phyloP scores from a whole-genome alignment of 1,140 invertebrate species.

The Drosophila setifemur region DNA sequence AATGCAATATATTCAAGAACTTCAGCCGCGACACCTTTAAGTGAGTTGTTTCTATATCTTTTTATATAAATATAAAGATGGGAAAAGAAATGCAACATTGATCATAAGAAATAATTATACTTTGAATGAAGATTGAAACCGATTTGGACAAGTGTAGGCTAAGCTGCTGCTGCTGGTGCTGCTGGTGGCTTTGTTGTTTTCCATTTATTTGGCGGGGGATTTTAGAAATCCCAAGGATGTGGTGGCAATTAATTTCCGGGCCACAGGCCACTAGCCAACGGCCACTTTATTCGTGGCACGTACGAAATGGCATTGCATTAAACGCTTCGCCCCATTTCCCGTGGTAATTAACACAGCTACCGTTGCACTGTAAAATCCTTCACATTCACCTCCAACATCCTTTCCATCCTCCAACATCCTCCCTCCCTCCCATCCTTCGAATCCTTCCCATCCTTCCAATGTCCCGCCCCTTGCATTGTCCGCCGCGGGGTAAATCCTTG shows the following conservation, averaged over 20 bases:
- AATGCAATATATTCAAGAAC: constrained; percentile 91
- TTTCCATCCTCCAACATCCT: too few species aligned
- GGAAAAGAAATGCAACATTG: too few species aligned
- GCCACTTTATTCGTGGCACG: constrained; percentile 74
- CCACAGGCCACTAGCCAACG: too few species aligned
- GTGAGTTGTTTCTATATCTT: constrained; percentile 66
- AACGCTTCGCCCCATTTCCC: constrained; percentile 67
- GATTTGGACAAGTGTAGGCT: too few species aligned
- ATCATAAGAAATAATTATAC: too few species aligned
- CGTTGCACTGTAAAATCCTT: constrained; percentile 2
- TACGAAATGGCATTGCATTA: constrained; percentile 77
- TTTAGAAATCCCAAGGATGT: neutral
- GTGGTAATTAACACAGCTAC: constrained; percentile 73
- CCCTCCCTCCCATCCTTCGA: neutral
- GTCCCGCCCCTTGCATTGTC: neutral
- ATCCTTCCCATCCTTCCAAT: neutral
- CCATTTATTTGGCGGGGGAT: neutral
- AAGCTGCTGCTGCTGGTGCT: neutral
- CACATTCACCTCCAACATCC: neutral
- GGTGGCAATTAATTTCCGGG: constrained; percentile 85
- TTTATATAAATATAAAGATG: neutral
- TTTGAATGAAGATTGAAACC: too few species aligned
- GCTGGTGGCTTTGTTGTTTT: too few species aligned
- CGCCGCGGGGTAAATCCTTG: constrained; percentile 18
- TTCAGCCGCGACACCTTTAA: constrained; percentile 86